phyloP scores from a whole-genome alignment of 2,888 invertebrate genomes.

The Eristalis arbustorum region DNA sequence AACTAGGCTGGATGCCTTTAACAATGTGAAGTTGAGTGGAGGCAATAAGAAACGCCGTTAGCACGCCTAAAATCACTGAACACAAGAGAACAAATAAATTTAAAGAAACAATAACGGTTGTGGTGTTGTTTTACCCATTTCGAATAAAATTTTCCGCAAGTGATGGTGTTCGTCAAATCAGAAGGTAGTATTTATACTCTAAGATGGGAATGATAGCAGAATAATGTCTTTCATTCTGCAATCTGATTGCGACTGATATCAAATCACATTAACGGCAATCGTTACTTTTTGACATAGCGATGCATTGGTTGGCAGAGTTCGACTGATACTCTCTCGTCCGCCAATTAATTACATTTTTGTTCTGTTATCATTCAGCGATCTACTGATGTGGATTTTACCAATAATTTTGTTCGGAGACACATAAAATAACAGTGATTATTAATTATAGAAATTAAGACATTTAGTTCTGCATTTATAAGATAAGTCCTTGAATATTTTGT shows the following conservation, averaged over 20 bases:
- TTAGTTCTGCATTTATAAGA: too few species aligned
- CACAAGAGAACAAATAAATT: background rate
- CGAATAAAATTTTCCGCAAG: conserved; percentile 1
- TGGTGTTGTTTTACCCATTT: conserved; percentile 26
- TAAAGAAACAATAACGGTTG: background rate
- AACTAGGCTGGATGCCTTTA: background rate
- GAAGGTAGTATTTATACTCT: conserved; percentile 31
- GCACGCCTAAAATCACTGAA: conserved; percentile 4
- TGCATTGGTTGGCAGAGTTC: background rate
- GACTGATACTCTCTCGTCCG: background rate
- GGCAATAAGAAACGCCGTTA: background rate
- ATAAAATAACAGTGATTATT: too few species aligned
- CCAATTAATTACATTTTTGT: conserved; percentile 24
- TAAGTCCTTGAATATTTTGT: too few species aligned
- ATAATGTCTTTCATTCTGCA: conserved; percentile 10
- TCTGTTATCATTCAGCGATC: conserved; percentile 8
- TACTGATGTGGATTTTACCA: background rate
- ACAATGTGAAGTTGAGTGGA: conserved; percentile 3
- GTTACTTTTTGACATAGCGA: background rate
- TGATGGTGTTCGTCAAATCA: background rate
- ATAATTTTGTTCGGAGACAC: too few species aligned
- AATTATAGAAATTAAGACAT: too few species aligned
- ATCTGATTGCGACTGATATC: conserved; percentile 28
- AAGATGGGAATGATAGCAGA: background rate
- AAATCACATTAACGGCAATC: conserved; percentile 16